Base-by-base conservation (phyloP, 2,113 vertebrate genomes). In the Collichthys lucidus region DNA sequence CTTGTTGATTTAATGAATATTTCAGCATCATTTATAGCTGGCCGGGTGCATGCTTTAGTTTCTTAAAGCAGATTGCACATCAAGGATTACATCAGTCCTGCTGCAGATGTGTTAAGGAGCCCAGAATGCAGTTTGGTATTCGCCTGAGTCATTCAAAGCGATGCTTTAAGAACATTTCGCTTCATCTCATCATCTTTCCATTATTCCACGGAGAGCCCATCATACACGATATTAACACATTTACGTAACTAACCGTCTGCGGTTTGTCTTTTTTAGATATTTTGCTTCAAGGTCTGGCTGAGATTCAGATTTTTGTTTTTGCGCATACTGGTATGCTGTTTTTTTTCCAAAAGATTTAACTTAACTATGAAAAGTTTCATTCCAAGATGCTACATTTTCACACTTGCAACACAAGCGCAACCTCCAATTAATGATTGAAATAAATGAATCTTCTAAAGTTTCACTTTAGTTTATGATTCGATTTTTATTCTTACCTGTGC, bases 131-230 rank as follows among this genome's bases (percentile, higher is more conserved):
- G 22, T 50, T 70, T 24, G 14, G 46, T 4, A 1, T 60, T 74
- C 17, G 2, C 46, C 46, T 31, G 61, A 77, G 65, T 76, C 24
- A 46, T 76, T 64, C 52, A 40, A 59, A 53, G 14, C 31, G 50
- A 70, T 53, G 26, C 26, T 65, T 42, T 49, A 42, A 52, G 7
- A 76, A 17, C 20, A 63, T 70, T 72, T 63, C 65, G 63, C 35
- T 24, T 71, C 77, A 40, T 80, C 49, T 81, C 40, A 57, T 55
- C 74, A 42, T 81, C 70, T 61, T 60, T 61, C 74, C 7, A 52
- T 75, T 47, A 68, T 53, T 50, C 52, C 46, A 17, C 42, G 49
- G 50, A 69, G 40, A 68, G 64, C 53, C 53, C 57, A 65, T 73
- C 67, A 62, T 29, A 62, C 24, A 52, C 61, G 49, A 6, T 11